A percentile compares a stretch with the other conserved stretches of the same genome.
These are phyloP conservation scores for Mionectes olivaceus DNA, from an alignment of 2,797 vertebrate genomes.

Conservation along the genomic window DNA sequence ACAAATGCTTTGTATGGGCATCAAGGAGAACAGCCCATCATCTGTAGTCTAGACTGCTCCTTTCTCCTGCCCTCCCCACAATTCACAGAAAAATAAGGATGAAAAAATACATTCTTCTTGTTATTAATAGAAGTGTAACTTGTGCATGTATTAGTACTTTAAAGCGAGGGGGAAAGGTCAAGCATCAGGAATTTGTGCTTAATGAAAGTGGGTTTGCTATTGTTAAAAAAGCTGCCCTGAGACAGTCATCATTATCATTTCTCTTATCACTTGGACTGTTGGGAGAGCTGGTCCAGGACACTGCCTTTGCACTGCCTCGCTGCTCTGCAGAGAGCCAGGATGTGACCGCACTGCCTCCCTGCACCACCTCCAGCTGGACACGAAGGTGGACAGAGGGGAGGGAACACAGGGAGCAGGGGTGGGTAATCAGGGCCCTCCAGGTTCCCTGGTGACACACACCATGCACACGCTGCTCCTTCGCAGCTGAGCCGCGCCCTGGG, in stretches of 20 bases:
- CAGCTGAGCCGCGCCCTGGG: background rate
- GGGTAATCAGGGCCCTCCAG: background rate
- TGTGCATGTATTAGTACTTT: background rate
- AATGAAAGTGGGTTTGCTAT: background rate
- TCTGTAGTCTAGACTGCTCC: background rate
- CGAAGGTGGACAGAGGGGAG: background rate
- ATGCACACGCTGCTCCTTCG: background rate
- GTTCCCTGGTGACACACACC: accelerated
- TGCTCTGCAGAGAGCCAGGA: background rate
- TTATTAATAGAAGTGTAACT: background rate
- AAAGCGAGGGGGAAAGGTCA: background rate
- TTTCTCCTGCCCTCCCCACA: background rate
- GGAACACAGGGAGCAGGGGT: background rate
- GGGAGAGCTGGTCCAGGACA: background rate
- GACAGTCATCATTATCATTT: background rate
- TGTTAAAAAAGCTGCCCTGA: background rate
- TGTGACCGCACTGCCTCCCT: background rate
- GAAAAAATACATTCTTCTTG: background rate
- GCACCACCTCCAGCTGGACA: background rate
- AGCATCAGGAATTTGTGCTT: background rate
- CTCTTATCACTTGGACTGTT: background rate
- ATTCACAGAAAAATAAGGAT: background rate
- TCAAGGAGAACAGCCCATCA: background rate
- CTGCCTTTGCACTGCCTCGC: background rate
- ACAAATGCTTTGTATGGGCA: background rate